Percentiles rank a stretch among this genome's conserved stretches.
phyloP scores from a whole-genome alignment of 2,888 invertebrate genomes.

The Acanthoscelides obtectus region DNA sequence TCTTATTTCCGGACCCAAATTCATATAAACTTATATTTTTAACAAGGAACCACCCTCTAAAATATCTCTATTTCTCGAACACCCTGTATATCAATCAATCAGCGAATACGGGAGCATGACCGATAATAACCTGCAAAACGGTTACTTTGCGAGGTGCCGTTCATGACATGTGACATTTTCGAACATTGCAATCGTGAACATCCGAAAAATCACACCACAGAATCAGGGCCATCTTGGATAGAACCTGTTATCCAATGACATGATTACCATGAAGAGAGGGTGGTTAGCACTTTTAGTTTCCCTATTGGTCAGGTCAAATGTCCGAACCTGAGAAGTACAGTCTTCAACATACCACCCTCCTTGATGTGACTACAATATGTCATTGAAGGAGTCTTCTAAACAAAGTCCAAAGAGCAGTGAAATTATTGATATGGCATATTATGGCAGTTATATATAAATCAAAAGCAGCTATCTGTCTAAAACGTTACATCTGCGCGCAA shows the following conservation, averaged over 20 bases:
- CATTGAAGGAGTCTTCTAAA: not conserved
- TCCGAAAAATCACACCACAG: conserved; percentile 27
- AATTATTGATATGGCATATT: not conserved
- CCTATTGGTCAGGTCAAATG: too few relatives aligned
- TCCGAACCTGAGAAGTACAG: too few relatives aligned
- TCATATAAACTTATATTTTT: too few relatives aligned
- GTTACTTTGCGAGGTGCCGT: not conserved
- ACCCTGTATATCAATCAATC: too few relatives aligned
- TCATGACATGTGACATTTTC: conserved; percentile 21
- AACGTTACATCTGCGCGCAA: not conserved
- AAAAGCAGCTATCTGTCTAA: not conserved
- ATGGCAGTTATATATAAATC: not conserved
- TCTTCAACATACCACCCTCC: too few relatives aligned
- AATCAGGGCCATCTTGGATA: conserved; percentile 13
- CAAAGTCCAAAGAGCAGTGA: not conserved
- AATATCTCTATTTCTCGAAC: too few relatives aligned
- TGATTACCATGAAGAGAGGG: not conserved
- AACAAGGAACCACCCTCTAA: too few relatives aligned
- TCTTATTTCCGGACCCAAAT: too few relatives aligned
- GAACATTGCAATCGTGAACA: conserved; percentile 24
- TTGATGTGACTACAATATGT: not conserved
- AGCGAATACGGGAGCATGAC: too few relatives aligned
- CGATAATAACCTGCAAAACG: not conserved
- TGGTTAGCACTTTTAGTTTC: too few relatives aligned
- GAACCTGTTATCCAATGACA: not conserved